phyloP scores from a whole-genome alignment of 2,113 vertebrate species.

The Perca fluviatilis region DNA sequence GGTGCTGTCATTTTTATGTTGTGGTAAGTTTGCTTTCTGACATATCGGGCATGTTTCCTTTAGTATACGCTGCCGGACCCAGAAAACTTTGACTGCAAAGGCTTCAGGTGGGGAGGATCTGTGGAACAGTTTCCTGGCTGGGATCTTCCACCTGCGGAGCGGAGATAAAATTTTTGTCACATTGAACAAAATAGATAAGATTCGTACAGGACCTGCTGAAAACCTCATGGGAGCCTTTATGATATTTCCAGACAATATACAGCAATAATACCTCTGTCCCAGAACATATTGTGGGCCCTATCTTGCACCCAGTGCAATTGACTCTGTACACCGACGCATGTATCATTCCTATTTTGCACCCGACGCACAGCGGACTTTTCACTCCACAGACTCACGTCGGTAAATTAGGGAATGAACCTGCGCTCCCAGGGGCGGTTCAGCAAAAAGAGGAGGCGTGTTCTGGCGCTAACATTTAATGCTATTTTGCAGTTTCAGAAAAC shows the following conservation, averaged over 20 bases:
- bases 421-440: too few relatives aligned
- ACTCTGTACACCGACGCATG: too few relatives aligned
- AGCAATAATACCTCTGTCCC: neutral
- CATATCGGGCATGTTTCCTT: neutral
- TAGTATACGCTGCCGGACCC: conserved; percentile 51
- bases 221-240: conserved; percentile 83
- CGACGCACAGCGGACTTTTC: too few relatives aligned
- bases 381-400: too few relatives aligned
- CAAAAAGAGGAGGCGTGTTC: too few relatives aligned
- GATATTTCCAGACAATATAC: conserved; percentile 46
- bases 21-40: neutral
- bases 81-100: neutral
- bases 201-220: conserved; percentile 27
- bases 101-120: neutral
- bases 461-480: too few relatives aligned
- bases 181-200: conserved; percentile 34
- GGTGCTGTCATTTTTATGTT: neutral
- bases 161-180: conserved; percentile 73
- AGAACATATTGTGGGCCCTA: neutral
- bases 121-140: conserved; percentile 79
- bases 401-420: too few relatives aligned
- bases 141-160: conserved; percentile 64
- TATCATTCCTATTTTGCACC: too few relatives aligned
- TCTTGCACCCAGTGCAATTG: too few relatives aligned
- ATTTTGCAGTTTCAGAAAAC: too few relatives aligned